Percentiles rank a stretch among this genome's conserved stretches.
These are phyloP conservation scores for Zaprionus obscuricornis DNA, from an alignment of 2,888 invertebrate species.

Conservation along the genomic window DNA sequence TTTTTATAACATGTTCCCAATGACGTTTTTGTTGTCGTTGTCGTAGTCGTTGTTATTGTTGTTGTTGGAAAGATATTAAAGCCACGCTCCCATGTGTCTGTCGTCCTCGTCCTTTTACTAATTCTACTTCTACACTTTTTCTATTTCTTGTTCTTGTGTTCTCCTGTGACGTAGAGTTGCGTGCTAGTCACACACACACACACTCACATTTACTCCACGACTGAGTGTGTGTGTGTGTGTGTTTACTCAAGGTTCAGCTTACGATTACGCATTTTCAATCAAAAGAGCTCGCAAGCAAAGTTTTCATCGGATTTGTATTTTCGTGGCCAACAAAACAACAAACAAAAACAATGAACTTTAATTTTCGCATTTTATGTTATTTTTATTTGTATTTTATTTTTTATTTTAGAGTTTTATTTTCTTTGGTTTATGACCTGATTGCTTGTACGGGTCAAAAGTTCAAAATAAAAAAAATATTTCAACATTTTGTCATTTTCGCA, in stretches of 20 bases:
- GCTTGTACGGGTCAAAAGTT: conserved; percentile 78
- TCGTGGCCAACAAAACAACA: conserved; percentile 16
- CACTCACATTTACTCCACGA: neutral
- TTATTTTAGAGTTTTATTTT: too few species aligned
- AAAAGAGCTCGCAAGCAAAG: conserved; percentile 23
- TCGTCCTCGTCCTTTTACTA: too few species aligned
- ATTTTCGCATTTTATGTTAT: too few species aligned
- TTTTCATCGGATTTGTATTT: conserved; percentile 10
- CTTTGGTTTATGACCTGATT: conserved; percentile 81
- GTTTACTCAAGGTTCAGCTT: conserved; percentile 78
- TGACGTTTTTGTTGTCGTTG: conserved; percentile 48
- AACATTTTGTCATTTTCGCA: conserved; percentile 74
- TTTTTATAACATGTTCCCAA: conserved; percentile 32
- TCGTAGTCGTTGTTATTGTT: too few species aligned
- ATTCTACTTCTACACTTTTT: too few species aligned
- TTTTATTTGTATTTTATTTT: too few species aligned
- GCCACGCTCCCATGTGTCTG: conserved; percentile 38
- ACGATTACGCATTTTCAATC: conserved; percentile 75
- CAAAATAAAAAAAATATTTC: conserved; percentile 67
- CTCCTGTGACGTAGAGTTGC: conserved; percentile 68
- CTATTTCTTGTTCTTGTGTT: neutral
- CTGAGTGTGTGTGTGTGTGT: conserved; percentile 44
- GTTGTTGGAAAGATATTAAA: conserved; percentile 39
- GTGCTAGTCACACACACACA: conserved; percentile 34
- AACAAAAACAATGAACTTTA: conserved; percentile 17